Evolutionary conservation across 2,113 vertebrate genomes (phyloP).

Genomic region (Podarcis muralis): DNA sequence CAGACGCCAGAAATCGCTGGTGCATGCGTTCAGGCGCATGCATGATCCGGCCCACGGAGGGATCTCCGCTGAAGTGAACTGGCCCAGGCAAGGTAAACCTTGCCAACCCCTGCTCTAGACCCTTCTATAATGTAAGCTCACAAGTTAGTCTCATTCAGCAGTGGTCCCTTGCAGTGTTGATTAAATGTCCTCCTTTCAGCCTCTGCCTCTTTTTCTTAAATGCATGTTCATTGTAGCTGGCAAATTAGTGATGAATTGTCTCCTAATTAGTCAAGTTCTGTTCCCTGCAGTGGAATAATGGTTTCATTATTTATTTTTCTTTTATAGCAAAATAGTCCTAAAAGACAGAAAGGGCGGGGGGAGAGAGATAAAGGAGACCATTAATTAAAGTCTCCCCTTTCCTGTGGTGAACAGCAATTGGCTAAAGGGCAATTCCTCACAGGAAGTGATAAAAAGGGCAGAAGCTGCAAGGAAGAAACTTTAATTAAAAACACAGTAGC

Average conservation of each 20-base stretch:
- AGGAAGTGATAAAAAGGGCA: neutral
- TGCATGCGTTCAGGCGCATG: too few relatives aligned
- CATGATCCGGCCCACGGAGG: too few relatives aligned
- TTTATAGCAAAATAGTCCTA: neutral
- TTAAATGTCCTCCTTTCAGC: neutral
- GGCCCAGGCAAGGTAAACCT: too few relatives aligned
- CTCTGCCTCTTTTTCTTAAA: neutral
- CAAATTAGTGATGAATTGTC: neutral
- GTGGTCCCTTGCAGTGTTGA: neutral
- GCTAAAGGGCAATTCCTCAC: neutral
- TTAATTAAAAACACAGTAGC: neutral
- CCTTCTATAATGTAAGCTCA: neutral
- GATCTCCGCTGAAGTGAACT: too few relatives aligned
- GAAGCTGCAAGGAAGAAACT: neutral
- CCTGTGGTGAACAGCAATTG: neutral
- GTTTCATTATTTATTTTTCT: neutral
- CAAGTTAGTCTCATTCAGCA: too few relatives aligned
- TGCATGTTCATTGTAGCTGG: neutral
- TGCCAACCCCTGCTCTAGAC: too few relatives aligned
- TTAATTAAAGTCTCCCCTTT: neutral
- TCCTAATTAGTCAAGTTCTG: neutral
- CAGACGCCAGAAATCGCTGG: too few relatives aligned
- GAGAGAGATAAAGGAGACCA: neutral
- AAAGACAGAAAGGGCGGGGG: neutral
- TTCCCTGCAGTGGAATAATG: neutral